phyloP scores from a whole-genome alignment of 2,888 invertebrate genomes.

The Acholoe squamosa region DNA sequence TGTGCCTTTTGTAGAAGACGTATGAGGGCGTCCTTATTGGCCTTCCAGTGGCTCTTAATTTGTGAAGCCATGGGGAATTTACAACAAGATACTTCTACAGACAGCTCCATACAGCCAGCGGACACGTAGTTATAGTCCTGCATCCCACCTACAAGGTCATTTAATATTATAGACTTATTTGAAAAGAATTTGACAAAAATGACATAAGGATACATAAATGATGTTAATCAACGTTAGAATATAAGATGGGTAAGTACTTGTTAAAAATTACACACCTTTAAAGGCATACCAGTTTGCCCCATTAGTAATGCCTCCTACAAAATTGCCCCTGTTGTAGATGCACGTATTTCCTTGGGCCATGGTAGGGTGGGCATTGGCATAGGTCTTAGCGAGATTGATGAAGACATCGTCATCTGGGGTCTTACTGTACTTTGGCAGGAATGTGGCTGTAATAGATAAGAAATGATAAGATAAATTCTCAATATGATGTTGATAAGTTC shows the following conservation, averaged over 20 bases:
- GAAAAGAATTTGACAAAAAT: background rate
- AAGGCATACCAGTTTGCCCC: slow-evolving; percentile 97
- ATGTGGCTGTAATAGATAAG: background rate
- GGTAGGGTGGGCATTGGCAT: slow-evolving; percentile 89
- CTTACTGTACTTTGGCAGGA: background rate
- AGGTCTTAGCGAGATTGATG: slow-evolving; percentile 89
- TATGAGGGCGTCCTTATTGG: slow-evolving; percentile 89
- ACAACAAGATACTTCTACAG: slow-evolving; percentile 96
- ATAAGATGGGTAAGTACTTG: too few relatives aligned
- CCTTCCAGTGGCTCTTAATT: slow-evolving; percentile 92
- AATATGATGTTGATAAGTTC: too few relatives aligned
- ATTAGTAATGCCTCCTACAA: slow-evolving; percentile 91
- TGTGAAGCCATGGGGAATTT: slow-evolving; percentile 93
- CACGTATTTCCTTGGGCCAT: slow-evolving; percentile 86
- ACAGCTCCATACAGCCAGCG: slow-evolving; percentile 97
- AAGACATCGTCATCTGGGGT: slow-evolving; percentile 92
- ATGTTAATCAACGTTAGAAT: too few relatives aligned
- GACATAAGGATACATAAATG: too few relatives aligned
- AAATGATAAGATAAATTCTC: too few relatives aligned
- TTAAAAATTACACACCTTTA: slow-evolving; percentile 87
- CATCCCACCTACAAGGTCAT: slow-evolving; percentile 88
- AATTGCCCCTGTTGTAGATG: slow-evolving; percentile 63
- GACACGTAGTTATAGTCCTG: slow-evolving; percentile 97
- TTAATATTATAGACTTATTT: too few relatives aligned
- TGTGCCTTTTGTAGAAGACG: slow-evolving; percentile 70